Conservation (phyloP, 2,797 vertebrate species). For the Kryptopterus vitreolus region DNA sequence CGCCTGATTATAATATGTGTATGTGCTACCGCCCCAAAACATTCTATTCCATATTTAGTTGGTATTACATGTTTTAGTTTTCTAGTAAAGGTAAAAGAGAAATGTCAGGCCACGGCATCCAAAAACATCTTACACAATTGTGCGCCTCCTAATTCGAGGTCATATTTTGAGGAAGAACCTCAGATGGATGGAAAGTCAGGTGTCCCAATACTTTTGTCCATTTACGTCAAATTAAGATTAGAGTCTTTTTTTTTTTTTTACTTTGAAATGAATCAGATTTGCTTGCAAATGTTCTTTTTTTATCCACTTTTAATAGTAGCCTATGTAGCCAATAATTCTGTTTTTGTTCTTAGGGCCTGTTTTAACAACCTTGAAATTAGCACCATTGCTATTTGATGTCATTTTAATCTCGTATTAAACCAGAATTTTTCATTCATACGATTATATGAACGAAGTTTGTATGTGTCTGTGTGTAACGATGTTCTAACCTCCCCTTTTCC, state of each 20-base stretch:
- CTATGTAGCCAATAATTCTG: not conserved
- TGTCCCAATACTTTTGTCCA: too few relatives aligned
- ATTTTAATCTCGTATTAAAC: not conserved
- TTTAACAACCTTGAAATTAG: not conserved
- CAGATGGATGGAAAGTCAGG: too few relatives aligned
- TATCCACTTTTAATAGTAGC: not conserved
- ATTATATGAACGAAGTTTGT: not conserved
- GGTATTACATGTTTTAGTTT: too few relatives aligned
- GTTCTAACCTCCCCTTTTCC: constrained; percentile 71
- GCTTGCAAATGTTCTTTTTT: not conserved
- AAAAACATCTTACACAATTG: too few relatives aligned
- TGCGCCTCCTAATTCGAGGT: too few relatives aligned
- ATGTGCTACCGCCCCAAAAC: too few relatives aligned
- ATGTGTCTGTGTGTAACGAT: constrained; percentile 32
- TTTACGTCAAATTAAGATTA: not conserved
- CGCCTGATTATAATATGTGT: too few relatives aligned
- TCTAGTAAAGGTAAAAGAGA: too few relatives aligned
- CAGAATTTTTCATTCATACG: constrained; percentile 7
- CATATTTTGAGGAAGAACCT: too few relatives aligned
- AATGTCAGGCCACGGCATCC: too few relatives aligned
- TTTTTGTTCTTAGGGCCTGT: not conserved
- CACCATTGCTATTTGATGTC: not conserved
- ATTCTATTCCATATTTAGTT: too few relatives aligned
- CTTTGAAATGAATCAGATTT: not conserved
- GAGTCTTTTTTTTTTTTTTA: not conserved